Conservation (phyloP, 2,113 vertebrate genomes). For the Alexandromys fortis region DNA sequence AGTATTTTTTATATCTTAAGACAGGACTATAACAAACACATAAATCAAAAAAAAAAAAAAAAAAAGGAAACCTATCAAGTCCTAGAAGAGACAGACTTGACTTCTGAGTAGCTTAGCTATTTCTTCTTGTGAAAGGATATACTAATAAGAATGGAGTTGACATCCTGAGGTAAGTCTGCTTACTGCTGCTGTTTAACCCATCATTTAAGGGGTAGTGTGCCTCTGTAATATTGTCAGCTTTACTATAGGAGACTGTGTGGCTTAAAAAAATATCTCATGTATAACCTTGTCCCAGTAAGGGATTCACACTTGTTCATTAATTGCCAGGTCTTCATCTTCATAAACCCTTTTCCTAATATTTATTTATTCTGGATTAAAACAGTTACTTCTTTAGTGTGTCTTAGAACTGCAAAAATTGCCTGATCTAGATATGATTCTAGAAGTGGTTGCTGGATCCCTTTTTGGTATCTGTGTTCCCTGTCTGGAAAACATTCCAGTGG, state of each 20-base stretch:
- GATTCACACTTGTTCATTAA: background rate
- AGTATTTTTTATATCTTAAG: background rate
- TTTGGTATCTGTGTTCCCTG: background rate
- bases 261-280: background rate
- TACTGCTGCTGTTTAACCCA: background rate
- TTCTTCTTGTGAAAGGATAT: background rate
- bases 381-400: background rate
- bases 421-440: background rate
- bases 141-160: background rate
- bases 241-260: background rate
- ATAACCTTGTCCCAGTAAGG: background rate
- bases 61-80: background rate
- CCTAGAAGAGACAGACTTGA: background rate
- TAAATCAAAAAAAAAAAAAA: background rate
- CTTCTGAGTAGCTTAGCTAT: background rate
- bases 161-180: background rate
- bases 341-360: background rate
- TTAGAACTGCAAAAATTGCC: background rate
- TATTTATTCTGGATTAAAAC: background rate
- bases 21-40: background rate
- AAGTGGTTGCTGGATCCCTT: background rate
- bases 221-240: background rate
- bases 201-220: background rate
- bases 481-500: background rate
- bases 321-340: background rate